phyloP scores from a whole-genome alignment of 2,113 vertebrate species.

The Atherinomorus stipes region DNA sequence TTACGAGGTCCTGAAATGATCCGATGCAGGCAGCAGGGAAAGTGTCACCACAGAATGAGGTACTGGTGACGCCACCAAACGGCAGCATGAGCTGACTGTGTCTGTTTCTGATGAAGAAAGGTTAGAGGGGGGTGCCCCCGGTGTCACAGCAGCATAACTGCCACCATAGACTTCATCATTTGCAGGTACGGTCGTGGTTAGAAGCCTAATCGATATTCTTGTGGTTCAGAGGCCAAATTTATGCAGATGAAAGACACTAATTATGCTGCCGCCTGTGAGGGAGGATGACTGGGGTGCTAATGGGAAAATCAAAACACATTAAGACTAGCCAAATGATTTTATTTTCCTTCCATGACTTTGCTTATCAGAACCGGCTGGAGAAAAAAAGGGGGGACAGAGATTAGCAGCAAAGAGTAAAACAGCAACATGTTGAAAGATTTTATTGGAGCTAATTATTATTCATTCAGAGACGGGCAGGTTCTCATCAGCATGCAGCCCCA shows the following conservation, averaged over 20 bases:
- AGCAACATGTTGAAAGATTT: constrained; percentile 46
- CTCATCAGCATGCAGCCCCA: constrained; percentile 43
- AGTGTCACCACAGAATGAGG: too few relatives aligned
- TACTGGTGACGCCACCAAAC: too few relatives aligned
- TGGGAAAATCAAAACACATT: constrained; percentile 84
- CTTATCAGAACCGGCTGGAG: constrained; percentile 67
- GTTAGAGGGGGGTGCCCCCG: background rate
- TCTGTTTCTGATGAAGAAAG: constrained; percentile 19
- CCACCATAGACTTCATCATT: constrained; percentile 24
- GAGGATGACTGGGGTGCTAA: constrained; percentile 78
- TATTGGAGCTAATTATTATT: constrained; percentile 66
- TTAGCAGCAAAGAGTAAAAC: constrained; percentile 4
- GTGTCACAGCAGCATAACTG: background rate
- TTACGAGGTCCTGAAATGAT: too few relatives aligned
- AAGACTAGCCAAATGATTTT: constrained; percentile 75
- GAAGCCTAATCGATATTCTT: constrained; percentile 64
- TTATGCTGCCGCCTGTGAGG: constrained; percentile 70
- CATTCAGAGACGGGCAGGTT: constrained; percentile 47
- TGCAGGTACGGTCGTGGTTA: constrained; percentile 38
- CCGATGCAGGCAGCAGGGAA: too few relatives aligned
- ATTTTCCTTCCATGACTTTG: constrained; percentile 72
- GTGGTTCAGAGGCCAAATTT: constrained; percentile 69
- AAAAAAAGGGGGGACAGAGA: constrained; percentile 37
- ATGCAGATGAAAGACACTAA: constrained; percentile 81
- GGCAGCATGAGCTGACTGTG: background rate